Percentiles rank a stretch among this genome's conserved stretches.
Conservation (phyloP, 1,140 invertebrate genomes). For the Lordiphosa collinella region DNA sequence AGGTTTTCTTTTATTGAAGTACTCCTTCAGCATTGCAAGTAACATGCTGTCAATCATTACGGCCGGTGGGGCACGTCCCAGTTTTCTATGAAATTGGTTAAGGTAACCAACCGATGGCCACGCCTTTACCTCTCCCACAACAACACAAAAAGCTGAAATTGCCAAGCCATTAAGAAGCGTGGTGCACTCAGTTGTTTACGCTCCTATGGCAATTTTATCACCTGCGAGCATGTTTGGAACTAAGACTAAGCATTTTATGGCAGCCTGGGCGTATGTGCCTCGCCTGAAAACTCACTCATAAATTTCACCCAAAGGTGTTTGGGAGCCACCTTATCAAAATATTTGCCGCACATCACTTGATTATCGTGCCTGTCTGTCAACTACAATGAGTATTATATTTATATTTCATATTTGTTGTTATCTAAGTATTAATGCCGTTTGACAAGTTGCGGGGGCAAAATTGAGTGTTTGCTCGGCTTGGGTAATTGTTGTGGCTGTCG, state of each 20-base stretch:
- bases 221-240: slow-evolving; percentile 28
- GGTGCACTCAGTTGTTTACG: slow-evolving; percentile 35
- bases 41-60: slow-evolving; percentile 3
- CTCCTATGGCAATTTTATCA: slow-evolving; percentile 44
- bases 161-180: slow-evolving; percentile 42
- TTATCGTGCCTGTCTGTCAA: slow-evolving; percentile 45
- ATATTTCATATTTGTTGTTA: slow-evolving; percentile 14
- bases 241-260: slow-evolving; percentile 40
- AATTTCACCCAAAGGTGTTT: slow-evolving; percentile 26
- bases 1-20: not conserved
- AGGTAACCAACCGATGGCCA: slow-evolving; percentile 8
- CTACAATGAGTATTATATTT: slow-evolving; percentile 40
- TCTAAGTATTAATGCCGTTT: slow-evolving; percentile 55
- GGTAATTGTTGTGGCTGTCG: slow-evolving; percentile 46
- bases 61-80: too few relatives aligned
- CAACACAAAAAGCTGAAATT: slow-evolving; percentile 29
- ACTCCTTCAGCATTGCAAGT: not conserved
- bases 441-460: slow-evolving; percentile 43
- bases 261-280: not conserved
- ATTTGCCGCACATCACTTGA: slow-evolving; percentile 44
- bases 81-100: slow-evolving; percentile 19
- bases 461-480: slow-evolving; percentile 56
- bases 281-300: slow-evolving; percentile 24
- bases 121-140: slow-evolving; percentile 11
- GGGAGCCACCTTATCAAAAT: slow-evolving; percentile 47